A percentile compares a stretch with the other conserved stretches of the same genome.
phyloP scores from a whole-genome alignment of 2,113 vertebrate species.

The Podiceps cristatus region DNA sequence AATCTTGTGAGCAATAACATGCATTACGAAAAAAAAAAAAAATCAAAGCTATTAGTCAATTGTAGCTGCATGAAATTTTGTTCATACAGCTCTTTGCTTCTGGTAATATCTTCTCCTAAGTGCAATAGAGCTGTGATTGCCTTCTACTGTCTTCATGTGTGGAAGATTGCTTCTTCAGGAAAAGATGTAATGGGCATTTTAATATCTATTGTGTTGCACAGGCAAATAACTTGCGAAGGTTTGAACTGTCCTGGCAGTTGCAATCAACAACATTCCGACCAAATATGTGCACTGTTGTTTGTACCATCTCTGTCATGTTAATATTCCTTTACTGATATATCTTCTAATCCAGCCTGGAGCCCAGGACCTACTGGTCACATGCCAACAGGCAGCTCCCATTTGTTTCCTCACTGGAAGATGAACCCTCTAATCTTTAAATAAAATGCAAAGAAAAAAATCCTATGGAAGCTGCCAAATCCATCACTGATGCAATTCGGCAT shows the following conservation, averaged over 20 bases:
- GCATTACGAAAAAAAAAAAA: not conserved
- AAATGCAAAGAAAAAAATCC: not conserved
- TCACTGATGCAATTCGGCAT: not conserved
- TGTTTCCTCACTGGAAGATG: not conserved
- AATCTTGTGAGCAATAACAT: not conserved
- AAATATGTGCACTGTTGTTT: not conserved
- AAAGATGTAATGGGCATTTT: slow-evolving; percentile 25
- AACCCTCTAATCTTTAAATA: not conserved
- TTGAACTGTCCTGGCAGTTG: slow-evolving; percentile 19
- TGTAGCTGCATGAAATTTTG: slow-evolving; percentile 29
- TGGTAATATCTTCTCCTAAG: slow-evolving; percentile 3
- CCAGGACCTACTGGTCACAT: not conserved
- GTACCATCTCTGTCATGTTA: not conserved
- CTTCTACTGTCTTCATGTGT: not conserved
- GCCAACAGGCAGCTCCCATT: not conserved
- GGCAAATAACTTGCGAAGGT: not conserved
- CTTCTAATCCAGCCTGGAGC: not conserved
- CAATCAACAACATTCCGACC: not conserved
- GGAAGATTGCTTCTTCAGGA: slow-evolving; percentile 47
- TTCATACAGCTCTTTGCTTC: slow-evolving; percentile 2
- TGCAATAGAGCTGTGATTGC: slow-evolving; percentile 23
- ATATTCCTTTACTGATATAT: not conserved
- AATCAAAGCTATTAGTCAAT: slow-evolving; percentile 15
- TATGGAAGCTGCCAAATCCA: not conserved
- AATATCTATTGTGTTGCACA: slow-evolving; percentile 22